These are phyloP conservation scores for Rhizoglyphus robini DNA, from an alignment of 1,140 invertebrate species.

Conservation along the genomic window DNA sequence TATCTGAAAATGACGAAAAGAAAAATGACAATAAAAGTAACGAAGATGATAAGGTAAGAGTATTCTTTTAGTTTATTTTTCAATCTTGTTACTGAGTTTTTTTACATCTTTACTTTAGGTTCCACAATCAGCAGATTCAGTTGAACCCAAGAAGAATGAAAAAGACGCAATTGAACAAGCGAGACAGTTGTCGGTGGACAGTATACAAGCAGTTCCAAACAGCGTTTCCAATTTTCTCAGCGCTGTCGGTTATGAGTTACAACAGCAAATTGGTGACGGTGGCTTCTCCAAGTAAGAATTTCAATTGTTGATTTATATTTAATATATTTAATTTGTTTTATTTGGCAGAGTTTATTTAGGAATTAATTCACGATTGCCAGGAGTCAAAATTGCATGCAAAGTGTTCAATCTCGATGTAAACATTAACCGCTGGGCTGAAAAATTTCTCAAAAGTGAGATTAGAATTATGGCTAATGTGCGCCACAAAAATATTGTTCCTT, in stretches of 20 bases:
- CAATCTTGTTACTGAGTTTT: too few relatives aligned
- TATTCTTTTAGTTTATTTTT: too few relatives aligned
- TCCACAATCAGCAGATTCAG: too few relatives aligned
- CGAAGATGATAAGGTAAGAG: too few relatives aligned
- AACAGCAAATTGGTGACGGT: not conserved
- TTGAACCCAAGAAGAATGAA: too few relatives aligned
- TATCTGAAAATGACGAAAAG: too few relatives aligned
- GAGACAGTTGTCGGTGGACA: too few relatives aligned
- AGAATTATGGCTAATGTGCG: not conserved
- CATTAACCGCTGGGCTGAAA: not conserved
- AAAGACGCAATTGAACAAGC: too few relatives aligned
- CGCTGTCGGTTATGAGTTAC: not conserved
- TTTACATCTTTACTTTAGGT: too few relatives aligned
- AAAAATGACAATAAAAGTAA: too few relatives aligned
- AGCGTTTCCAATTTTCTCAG: not conserved
- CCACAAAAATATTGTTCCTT: not conserved
- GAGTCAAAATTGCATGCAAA: not conserved
- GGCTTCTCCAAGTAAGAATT: not conserved
- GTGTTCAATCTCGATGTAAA: not conserved
- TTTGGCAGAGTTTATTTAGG: not conserved
- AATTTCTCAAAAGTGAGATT: not conserved
- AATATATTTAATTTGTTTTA: not conserved
- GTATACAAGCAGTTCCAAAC: too few relatives aligned
- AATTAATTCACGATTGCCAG: not conserved
- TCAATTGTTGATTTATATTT: too few relatives aligned